Evolutionary conservation across 2,797 vertebrate species (phyloP).

Genomic region (Rhynchotus rufescens): DNA sequence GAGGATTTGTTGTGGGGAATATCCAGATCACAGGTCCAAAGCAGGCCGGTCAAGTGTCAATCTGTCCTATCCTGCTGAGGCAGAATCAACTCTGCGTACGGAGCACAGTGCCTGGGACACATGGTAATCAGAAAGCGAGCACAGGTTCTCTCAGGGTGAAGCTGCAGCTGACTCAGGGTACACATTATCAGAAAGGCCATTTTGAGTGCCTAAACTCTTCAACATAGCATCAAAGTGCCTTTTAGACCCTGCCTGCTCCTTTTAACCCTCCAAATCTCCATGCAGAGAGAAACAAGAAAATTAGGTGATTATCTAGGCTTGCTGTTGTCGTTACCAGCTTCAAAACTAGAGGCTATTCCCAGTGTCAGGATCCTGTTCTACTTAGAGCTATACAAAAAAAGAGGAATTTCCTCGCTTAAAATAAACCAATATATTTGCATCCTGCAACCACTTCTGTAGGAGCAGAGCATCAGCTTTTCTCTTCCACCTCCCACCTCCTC

Average conservation of each 20-base stretch:
- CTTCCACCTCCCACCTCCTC: background rate
- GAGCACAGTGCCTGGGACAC: background rate
- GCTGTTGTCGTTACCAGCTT: background rate
- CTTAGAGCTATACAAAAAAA: background rate
- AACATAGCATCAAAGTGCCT: background rate
- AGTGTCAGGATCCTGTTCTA: background rate
- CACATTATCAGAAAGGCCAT: background rate
- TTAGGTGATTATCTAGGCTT: background rate
- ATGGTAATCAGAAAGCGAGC: background rate
- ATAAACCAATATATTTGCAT: background rate
- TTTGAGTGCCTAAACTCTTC: background rate
- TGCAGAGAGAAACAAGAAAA: background rate
- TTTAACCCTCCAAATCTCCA: background rate
- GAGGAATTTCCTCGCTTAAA: background rate
- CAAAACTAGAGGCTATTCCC: background rate
- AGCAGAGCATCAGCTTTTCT: background rate
- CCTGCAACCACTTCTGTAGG: background rate
- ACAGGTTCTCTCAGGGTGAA: background rate
- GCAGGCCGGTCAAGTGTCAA: background rate
- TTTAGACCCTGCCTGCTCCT: background rate
- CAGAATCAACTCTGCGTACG: background rate
- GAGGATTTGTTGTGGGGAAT: fast-evolving
- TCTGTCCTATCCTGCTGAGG: background rate
- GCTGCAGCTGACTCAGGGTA: background rate
- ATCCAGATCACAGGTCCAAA: background rate